These are phyloP conservation scores for Physeter macrocephalus DNA, from an alignment of 2,113 vertebrate species.

Conservation along the genomic window DNA sequence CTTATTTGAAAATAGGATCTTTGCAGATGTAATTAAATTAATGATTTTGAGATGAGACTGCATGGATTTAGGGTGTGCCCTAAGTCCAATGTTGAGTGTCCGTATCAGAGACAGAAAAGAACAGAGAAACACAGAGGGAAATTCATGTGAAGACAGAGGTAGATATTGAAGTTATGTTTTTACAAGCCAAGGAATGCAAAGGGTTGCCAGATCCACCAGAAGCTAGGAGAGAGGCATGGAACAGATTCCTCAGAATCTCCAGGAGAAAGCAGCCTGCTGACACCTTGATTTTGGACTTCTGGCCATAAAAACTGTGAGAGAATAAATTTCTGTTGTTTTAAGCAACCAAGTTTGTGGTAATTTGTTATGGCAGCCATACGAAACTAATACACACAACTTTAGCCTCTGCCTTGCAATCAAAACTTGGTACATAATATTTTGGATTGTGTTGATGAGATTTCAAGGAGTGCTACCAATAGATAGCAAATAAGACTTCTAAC, in stretches of 20 bases:
- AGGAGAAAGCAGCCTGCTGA: neutral
- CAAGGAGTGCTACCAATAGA: neutral
- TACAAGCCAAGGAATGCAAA: neutral
- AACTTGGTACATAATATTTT: neutral
- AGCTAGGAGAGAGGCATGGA: neutral
- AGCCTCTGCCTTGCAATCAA: neutral
- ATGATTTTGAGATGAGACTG: neutral
- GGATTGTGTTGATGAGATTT: neutral
- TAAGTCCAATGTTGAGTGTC: neutral
- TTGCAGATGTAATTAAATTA: neutral
- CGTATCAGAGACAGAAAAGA: neutral
- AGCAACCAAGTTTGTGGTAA: neutral
- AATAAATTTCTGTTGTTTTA: neutral
- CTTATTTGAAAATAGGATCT: neutral
- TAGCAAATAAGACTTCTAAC: neutral
- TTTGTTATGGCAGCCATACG: neutral
- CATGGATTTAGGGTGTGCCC: neutral
- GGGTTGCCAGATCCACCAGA: neutral
- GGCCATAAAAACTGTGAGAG: neutral
- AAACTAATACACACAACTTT: neutral
- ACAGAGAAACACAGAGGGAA: neutral
- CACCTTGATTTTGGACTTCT: neutral
- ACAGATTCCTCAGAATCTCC: neutral
- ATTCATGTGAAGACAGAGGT: neutral
- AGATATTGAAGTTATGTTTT: neutral